Evolutionary conservation across 2,113 vertebrate species (phyloP).

Genomic region (Oceanites oceanicus): DNA sequence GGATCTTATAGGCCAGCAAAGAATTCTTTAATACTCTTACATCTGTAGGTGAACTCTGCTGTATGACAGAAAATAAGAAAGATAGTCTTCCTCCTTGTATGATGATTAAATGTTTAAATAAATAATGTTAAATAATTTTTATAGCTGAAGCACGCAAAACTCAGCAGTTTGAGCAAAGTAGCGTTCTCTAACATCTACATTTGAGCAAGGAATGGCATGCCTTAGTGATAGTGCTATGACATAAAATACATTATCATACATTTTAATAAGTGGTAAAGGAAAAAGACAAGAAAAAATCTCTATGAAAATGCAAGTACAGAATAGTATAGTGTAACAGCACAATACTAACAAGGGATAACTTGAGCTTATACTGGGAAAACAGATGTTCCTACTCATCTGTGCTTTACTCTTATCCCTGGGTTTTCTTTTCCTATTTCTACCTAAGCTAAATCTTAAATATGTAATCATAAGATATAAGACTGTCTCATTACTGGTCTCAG

Average conservation of each 20-base stretch:
- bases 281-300: background rate
- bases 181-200: background rate
- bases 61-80: background rate
- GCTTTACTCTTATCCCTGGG: background rate
- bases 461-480: background rate
- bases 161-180: background rate
- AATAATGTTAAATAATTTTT: background rate
- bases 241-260: background rate
- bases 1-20: background rate
- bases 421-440: background rate
- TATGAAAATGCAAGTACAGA: background rate
- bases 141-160: background rate
- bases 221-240: background rate
- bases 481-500: background rate
- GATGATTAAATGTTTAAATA: background rate
- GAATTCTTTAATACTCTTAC: background rate
- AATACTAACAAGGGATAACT: background rate
- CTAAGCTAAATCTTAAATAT: background rate
- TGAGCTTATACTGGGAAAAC: background rate
- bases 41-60: background rate
- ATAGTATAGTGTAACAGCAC: background rate
- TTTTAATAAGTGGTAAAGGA: background rate
- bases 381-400: background rate
- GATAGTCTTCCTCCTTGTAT: background rate
- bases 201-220: background rate